Conservation (phyloP, 2,888 invertebrate genomes). For the Melinopterus prodromus region DNA sequence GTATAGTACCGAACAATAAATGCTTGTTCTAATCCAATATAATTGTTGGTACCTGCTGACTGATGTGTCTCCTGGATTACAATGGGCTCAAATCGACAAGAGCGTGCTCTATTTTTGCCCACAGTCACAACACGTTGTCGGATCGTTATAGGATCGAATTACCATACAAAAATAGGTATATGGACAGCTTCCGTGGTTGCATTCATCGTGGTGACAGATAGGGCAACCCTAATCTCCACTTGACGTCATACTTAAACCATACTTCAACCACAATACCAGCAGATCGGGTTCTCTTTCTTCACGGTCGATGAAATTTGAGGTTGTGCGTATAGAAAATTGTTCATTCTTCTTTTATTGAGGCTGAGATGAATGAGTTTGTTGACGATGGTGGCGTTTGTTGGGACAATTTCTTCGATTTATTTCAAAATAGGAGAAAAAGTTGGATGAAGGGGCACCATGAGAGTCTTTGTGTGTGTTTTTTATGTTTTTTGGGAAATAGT, state of each 20-base stretch:
- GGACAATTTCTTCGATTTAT: neutral
- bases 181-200: neutral
- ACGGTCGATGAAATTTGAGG: neutral
- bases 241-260: neutral
- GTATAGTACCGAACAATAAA: neutral
- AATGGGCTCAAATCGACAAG: neutral
- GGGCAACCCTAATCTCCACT: neutral
- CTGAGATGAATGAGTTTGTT: neutral
- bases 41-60: neutral
- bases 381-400: neutral
- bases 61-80: neutral
- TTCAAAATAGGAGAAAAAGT: neutral
- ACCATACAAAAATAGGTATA: neutral
- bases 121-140: neutral
- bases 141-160: neutral
- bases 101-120: neutral
- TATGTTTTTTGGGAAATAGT: neutral
- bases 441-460: neutral
- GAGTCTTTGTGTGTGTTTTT: neutral
- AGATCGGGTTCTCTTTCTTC: neutral
- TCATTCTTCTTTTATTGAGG: neutral
- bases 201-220: neutral
- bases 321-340: neutral
- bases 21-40: neutral
- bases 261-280: neutral